Percentiles rank a stretch among this genome's conserved stretches.
Conservation (phyloP, 2,797 vertebrate genomes). For the Melanotaenia maccullochi region DNA sequence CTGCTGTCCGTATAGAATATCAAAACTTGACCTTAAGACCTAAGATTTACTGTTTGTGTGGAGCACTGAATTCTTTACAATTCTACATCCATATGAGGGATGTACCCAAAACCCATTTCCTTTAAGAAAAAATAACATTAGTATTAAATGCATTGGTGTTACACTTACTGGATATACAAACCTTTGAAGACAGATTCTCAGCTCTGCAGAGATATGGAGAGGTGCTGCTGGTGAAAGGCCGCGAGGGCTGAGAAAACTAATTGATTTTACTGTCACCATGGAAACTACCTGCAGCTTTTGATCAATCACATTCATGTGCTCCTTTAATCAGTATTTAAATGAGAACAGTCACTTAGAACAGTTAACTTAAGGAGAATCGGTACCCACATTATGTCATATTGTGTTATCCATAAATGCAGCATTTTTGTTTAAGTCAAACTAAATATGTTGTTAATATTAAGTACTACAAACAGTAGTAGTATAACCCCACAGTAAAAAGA, state of each 20-base stretch:
- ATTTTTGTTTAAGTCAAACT: background rate
- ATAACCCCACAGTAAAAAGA: background rate
- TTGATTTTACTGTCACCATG: conserved; percentile 73
- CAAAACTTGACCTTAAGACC: conserved; percentile 24
- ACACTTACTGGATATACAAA: conserved; percentile 30
- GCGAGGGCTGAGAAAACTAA: conserved; percentile 63
- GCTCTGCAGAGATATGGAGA: conserved; percentile 54
- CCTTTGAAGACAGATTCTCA: conserved; percentile 38
- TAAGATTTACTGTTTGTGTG: background rate
- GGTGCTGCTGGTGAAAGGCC: conserved; percentile 43
- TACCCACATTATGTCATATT: conserved; percentile 1
- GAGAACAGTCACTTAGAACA: conserved; percentile 60
- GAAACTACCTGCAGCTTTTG: conserved; percentile 67
- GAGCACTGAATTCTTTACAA: background rate
- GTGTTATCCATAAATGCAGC: background rate
- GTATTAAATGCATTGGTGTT: conserved; percentile 21
- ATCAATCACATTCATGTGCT: conserved; percentile 65
- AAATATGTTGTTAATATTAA: background rate
- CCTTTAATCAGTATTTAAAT: conserved; percentile 73
- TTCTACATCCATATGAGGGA: background rate
- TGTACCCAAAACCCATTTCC: conserved; percentile 13
- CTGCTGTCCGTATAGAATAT: background rate
- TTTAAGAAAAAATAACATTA: background rate
- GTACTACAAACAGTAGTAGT: background rate
- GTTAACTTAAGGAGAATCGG: conserved; percentile 45